Evolutionary conservation across 2,888 invertebrate species (phyloP).

Genomic region (Apamea anceps): DNA sequence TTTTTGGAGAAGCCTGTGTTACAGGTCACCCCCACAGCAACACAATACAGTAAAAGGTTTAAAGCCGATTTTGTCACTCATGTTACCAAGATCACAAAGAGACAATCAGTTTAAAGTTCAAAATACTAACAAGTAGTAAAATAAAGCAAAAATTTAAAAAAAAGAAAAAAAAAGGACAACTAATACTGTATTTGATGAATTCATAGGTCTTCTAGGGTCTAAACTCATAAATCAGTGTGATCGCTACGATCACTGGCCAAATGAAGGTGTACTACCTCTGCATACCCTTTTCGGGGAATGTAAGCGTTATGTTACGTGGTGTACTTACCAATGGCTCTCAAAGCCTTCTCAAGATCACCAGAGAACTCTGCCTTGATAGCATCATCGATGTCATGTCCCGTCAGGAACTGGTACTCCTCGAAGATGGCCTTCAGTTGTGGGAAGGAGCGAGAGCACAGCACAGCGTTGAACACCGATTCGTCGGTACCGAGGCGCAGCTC

Average conservation of each 20-base stretch:
- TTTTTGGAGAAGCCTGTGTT: too few species aligned
- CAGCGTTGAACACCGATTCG: constrained; percentile 95
- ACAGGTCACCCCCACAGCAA: too few species aligned
- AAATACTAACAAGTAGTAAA: too few species aligned
- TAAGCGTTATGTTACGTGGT: neutral
- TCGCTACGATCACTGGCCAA: neutral
- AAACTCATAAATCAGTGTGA: neutral
- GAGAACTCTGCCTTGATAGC: constrained; percentile 96
- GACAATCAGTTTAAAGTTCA: too few species aligned
- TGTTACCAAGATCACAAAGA: too few species aligned
- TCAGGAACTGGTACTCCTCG: constrained; percentile 93
- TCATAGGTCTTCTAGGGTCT: neutral
- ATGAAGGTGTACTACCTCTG: neutral
- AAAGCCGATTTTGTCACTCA: too few species aligned
- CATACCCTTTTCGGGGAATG: neutral
- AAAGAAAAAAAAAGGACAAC: too few species aligned
- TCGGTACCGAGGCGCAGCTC: constrained; percentile 94
- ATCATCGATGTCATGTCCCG: constrained; percentile 94
- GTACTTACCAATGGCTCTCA: constrained; percentile 92
- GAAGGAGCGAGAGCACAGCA: constrained; percentile 94
- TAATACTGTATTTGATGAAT: neutral
- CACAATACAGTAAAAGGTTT: too few species aligned
- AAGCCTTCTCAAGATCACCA: constrained; percentile 94
- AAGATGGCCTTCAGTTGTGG: constrained; percentile 89
- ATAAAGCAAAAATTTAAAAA: too few species aligned